A percentile compares a stretch with the other conserved stretches of the same genome.
phyloP scores from a whole-genome alignment of 2,113 vertebrate genomes.

The Arizona elegans region DNA sequence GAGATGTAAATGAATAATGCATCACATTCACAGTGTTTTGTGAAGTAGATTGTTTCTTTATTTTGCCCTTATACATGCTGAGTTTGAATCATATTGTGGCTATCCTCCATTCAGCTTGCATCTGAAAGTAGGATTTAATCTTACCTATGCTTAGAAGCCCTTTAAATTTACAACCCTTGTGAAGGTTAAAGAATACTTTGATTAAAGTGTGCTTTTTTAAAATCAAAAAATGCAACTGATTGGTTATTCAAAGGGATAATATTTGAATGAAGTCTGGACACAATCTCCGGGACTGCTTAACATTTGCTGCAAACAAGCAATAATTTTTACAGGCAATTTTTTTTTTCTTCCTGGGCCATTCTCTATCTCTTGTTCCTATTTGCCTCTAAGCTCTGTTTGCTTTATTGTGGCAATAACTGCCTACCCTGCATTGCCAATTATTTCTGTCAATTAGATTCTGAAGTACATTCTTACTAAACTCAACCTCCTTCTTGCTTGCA shows the following conservation, averaged over 20 bases:
- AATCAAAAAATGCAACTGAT: not conserved
- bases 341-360: not conserved
- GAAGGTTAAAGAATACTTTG: not conserved
- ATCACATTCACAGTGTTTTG: not conserved
- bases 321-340: not conserved
- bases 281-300: not conserved
- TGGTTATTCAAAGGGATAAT: not conserved
- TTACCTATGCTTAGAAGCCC: not conserved
- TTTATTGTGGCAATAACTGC: constrained; percentile 22
- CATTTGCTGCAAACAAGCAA: constrained; percentile 9
- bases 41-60: not conserved
- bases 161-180: not conserved
- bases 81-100: not conserved
- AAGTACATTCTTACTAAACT: constrained; percentile 22
- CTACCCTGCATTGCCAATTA: constrained; percentile 21
- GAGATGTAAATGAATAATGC: not conserved
- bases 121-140: not conserved
- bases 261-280: not conserved
- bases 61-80: not conserved
- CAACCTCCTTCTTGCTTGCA: not conserved
- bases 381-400: constrained; percentile 2
- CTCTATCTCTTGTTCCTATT: not conserved
- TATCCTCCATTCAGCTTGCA: not conserved
- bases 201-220: not conserved
- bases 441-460: constrained; percentile 27